Conservation (phyloP, 1,140 invertebrate genomes). For the Panagrolaimus sp. region DNA sequence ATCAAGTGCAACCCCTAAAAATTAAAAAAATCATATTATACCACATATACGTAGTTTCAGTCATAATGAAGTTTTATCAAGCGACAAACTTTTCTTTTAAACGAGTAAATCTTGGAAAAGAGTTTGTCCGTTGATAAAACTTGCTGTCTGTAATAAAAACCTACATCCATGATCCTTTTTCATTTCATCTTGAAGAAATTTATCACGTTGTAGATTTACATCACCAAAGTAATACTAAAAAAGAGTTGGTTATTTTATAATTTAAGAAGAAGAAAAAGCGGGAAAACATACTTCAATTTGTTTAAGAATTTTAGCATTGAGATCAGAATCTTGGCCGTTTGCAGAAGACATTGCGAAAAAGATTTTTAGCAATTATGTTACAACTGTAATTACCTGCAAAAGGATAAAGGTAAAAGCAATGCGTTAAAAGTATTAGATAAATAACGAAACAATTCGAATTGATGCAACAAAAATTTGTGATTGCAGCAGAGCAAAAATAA, state of each 20-base stretch:
- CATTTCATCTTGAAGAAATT: constrained; percentile 78
- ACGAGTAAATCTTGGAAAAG: constrained; percentile 24
- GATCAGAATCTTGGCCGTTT: neutral
- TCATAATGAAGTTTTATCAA: too few species aligned
- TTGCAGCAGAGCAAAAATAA: too few species aligned
- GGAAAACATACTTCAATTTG: constrained; percentile 53
- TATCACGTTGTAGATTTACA: constrained; percentile 79
- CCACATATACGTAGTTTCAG: neutral
- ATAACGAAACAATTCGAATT: too few species aligned
- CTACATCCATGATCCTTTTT: constrained; percentile 78
- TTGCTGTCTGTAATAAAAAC: too few species aligned
- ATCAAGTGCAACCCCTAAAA: constrained; percentile 71
- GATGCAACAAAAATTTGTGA: too few species aligned
- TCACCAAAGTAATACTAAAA: constrained; percentile 76
- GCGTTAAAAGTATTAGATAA: too few species aligned
- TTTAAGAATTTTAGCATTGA: constrained; percentile 49
- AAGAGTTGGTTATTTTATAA: constrained; percentile 34
- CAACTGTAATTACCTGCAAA: too few species aligned
- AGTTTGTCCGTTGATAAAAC: too few species aligned
- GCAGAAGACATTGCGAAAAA: too few species aligned
- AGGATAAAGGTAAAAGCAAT: too few species aligned
- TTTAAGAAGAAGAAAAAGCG: neutral
- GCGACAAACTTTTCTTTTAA: constrained; percentile 18
- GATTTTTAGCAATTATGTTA: too few species aligned
- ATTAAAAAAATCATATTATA: too few species aligned